Conservation (phyloP, 2,113 vertebrate species). For the Odocoileus hemionus region DNA sequence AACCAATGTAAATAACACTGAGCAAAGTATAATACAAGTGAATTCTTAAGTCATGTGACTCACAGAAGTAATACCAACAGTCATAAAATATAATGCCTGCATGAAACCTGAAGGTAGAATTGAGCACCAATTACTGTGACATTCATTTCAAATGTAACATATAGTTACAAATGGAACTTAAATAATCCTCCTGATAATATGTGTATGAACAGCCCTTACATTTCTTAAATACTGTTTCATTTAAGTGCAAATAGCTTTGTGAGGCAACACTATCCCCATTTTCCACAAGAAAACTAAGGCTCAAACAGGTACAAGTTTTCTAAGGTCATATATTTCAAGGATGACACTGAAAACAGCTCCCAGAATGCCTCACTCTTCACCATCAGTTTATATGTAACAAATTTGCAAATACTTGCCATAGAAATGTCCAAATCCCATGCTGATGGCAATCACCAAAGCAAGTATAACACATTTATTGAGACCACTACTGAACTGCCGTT, state of each 20-base stretch:
- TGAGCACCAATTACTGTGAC: neutral
- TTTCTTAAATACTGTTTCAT: neutral
- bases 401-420: slow-evolving; percentile 82
- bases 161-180: neutral
- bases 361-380: neutral
- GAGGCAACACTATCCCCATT: neutral
- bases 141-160: neutral
- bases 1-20: neutral
- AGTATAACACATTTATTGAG: slow-evolving; percentile 90
- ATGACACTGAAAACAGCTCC: neutral
- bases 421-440: slow-evolving; percentile 94
- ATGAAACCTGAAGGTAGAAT: neutral
- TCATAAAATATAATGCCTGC: neutral
- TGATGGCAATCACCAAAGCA: slow-evolving; percentile 89
- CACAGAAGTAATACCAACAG: neutral
- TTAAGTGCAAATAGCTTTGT: neutral
- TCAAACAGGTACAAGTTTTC: neutral
- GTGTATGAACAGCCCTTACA: neutral
- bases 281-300: neutral
- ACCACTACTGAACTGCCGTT: slow-evolving; percentile 75
- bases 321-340: neutral
- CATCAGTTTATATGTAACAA: neutral
- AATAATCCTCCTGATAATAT: neutral
- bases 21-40: neutral
- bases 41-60: neutral